Conservation (phyloP, 1,140 invertebrate genomes). For the Macrotrachela quadricornifera region DNA sequence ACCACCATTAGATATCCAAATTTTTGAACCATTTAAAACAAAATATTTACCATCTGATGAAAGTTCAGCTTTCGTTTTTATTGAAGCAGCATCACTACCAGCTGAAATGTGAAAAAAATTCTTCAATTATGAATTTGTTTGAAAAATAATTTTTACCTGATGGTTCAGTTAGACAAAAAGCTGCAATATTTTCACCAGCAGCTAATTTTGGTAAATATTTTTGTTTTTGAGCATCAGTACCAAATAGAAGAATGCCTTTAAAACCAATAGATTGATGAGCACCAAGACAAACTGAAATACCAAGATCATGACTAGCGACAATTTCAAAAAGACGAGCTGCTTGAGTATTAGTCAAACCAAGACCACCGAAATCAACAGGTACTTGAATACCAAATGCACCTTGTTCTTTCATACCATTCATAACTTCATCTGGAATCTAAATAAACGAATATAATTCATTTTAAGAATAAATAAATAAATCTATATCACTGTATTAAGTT, state of each 20-base stretch:
- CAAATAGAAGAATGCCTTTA: constrained; percentile 65
- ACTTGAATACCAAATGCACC: constrained; percentile 75
- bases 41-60: constrained; percentile 71
- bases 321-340: constrained; percentile 75
- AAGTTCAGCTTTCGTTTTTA: constrained; percentile 47
- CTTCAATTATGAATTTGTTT: too few species aligned
- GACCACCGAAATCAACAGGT: constrained; percentile 38
- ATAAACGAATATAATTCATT: too few species aligned
- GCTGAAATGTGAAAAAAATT: too few species aligned
- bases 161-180: constrained; percentile 30
- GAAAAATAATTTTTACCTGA: constrained; percentile 7
- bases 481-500: constrained; percentile 29
- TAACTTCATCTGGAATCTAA: constrained; percentile 25
- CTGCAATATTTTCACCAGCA: constrained; percentile 25
- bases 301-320: constrained; percentile 59
- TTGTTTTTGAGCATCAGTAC: constrained; percentile 23
- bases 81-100: constrained; percentile 13
- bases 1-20: constrained; percentile 97
- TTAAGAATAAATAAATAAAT: too few species aligned
- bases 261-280: constrained; percentile 41
- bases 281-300: constrained; percentile 51
- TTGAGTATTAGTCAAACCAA: constrained; percentile 62
- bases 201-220: constrained; percentile 29
- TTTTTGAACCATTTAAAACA: constrained; percentile 85
- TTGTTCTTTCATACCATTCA: constrained; percentile 60